Conservation (phyloP, 2,113 vertebrate species). For the Podocnemis expansa region DNA sequence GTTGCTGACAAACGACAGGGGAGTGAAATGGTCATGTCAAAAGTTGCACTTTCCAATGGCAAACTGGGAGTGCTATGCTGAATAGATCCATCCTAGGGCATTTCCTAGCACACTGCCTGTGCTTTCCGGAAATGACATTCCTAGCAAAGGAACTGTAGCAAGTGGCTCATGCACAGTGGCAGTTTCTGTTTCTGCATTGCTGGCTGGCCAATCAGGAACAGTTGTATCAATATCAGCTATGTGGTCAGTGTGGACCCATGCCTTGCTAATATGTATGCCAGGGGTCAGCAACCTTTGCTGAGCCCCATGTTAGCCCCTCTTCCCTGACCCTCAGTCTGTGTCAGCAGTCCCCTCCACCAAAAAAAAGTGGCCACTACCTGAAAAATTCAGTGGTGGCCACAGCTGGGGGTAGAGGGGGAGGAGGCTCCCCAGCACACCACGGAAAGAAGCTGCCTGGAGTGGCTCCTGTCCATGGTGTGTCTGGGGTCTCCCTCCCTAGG, state of each 20-base stretch:
- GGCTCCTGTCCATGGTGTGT: too few relatives aligned
- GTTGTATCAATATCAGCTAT: neutral
- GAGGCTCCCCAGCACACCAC: too few relatives aligned
- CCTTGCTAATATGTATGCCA: neutral
- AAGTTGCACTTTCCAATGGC: neutral
- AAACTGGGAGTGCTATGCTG: neutral
- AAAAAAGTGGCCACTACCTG: too few relatives aligned
- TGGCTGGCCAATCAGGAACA: neutral
- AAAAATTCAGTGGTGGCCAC: too few relatives aligned
- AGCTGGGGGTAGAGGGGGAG: too few relatives aligned
- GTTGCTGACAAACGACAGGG: neutral
- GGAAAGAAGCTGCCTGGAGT: too few relatives aligned
- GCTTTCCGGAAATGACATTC: neutral
- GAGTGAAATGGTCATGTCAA: neutral
- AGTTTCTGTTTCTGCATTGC: neutral
- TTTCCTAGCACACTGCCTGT: neutral
- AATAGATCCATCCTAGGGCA: neutral
- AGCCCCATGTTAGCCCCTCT: too few relatives aligned
- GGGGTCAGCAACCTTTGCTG: too few relatives aligned
- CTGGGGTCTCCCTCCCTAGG: too few relatives aligned
- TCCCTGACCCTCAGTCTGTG: too few relatives aligned
- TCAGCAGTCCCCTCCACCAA: too few relatives aligned
- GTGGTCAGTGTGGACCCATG: neutral
- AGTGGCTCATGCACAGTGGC: neutral
- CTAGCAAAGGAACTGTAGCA: neutral